Evolutionary conservation across 2,888 invertebrate genomes (phyloP), one percentile per base, ranked within the genome.

Genomic region (Hemicrepidius hirtus): DNA sequence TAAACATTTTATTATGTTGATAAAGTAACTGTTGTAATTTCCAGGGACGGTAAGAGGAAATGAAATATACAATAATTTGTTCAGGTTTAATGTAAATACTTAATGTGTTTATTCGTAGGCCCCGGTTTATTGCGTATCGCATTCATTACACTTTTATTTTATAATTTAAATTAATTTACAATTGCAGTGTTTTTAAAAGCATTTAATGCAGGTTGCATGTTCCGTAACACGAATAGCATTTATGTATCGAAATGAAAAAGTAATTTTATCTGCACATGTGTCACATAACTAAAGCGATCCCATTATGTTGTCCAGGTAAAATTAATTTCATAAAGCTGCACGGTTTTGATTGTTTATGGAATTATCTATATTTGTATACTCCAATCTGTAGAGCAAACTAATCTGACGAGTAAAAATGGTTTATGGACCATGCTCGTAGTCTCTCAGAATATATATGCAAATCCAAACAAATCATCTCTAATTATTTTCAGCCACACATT

Each of bases 331-430:
- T 44, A 44, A 44, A 60, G 41, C 60, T 60, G 40, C n/a, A 21
- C 40, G 44, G 24, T 41, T 57, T 60, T 41, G 60, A 60, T 60
- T 60, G 60, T 60, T 60, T 60, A 60, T 60, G 60, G 44, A 60
- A 60, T 60, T 44, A 60, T 60, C 60, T 44, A 13, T 4, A 60
- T 60, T 16, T 18, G 44, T 60, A 28, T 18, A 37, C 4, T 4
- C 12, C 20, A 37, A 57, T 57, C 18, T 35, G 57, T 57, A 13
- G 57, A 37, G 37, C 28, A 57, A 57, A 60, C 60, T 60, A 44
- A 37, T 60, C 40, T 60, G 60, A 60, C 60, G 60, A 60, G 60
- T 44, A 60, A 60, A 60, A 60, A 60, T 60, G 60, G 16, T 60
- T 60, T 60, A 60, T 44, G 60, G 44, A 57, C 57, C 60, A 16